A percentile compares a stretch with the other conserved stretches of the same genome.
phyloP scores from a whole-genome alignment of 1,140 invertebrate species.

The Pteromalus puparum region DNA sequence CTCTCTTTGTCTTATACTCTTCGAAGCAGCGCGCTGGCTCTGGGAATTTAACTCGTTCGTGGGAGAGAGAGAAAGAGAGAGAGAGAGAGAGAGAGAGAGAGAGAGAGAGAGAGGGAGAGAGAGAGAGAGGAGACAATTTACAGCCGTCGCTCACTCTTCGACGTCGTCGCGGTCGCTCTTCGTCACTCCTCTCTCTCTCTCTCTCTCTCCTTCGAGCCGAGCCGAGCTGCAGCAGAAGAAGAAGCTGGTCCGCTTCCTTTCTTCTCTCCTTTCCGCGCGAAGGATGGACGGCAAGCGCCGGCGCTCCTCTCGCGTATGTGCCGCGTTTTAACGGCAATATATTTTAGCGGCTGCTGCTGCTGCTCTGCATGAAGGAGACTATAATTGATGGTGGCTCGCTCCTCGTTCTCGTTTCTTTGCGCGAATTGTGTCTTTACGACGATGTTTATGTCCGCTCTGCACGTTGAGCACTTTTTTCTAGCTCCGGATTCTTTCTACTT shows the following conservation, averaged over 20 bases:
- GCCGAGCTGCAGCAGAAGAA: too few relatives aligned
- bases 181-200: slow-evolving; percentile 10
- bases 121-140: slow-evolving; percentile 29
- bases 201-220: background rate
- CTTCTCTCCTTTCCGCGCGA: too few relatives aligned
- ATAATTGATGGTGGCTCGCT: slow-evolving; percentile 36
- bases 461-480: background rate
- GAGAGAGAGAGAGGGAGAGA: background rate
- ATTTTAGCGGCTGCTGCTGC: slow-evolving; percentile 7
- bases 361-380: slow-evolving; percentile 28
- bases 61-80: background rate
- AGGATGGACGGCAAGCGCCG: background rate
- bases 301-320: background rate
- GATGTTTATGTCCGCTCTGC: background rate
- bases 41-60: slow-evolving; percentile 28
- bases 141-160: slow-evolving; percentile 31
- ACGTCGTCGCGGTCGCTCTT: background rate
- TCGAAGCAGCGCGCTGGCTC: background rate
- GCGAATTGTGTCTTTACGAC: slow-evolving; percentile 25
- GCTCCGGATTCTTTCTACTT: background rate
- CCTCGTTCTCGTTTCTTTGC: slow-evolving; percentile 4
- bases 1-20: slow-evolving; percentile 16
- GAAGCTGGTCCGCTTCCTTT: too few relatives aligned
- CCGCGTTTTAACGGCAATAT: slow-evolving; percentile 24
- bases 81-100: background rate